A percentile compares a stretch with the other conserved stretches of the same genome.
Evolutionary conservation across 2,797 vertebrate species (phyloP).

Genomic region (Champsocephalus esox): DNA sequence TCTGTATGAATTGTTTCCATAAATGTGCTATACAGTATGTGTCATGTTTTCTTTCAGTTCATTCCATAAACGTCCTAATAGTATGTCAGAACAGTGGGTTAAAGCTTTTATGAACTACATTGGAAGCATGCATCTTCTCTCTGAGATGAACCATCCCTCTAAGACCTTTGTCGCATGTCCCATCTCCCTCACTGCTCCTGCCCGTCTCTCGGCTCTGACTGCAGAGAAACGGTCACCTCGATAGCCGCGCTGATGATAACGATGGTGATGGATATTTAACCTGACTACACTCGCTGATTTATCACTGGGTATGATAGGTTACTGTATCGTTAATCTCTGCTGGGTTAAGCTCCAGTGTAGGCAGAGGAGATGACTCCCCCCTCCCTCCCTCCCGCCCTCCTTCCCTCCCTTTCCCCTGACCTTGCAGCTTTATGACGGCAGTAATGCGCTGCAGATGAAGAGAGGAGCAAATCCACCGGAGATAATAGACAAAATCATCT

Average conservation of each 20-base stretch:
- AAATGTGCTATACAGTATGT: not conserved
- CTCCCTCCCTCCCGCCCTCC: not conserved
- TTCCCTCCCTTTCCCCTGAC: constrained; percentile 74
- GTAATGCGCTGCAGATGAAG: constrained; percentile 77
- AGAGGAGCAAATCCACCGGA: constrained; percentile 76
- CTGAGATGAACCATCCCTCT: constrained; percentile 4
- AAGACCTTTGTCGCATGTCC: constrained; percentile 2
- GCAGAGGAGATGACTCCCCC: constrained; percentile 14
- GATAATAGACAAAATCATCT: constrained; percentile 81
- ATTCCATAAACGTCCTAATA: not conserved
- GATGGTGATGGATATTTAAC: constrained; percentile 52
- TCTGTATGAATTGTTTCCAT: not conserved
- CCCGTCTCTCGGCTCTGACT: not conserved
- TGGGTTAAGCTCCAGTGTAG: constrained; percentile 55
- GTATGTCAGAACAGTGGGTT: not conserved
- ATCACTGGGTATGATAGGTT: constrained; percentile 33
- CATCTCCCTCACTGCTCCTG: constrained; percentile 2
- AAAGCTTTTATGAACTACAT: not conserved
- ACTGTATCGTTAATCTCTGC: constrained; percentile 59
- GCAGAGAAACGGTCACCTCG: constrained; percentile 24
- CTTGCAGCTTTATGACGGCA: constrained; percentile 77
- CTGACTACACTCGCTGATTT: constrained; percentile 49
- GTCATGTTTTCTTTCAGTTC: not conserved
- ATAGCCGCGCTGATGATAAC: constrained; percentile 24
- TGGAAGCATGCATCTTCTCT: no score